Percentiles rank a stretch among this genome's conserved stretches.
Evolutionary conservation across 2,888 invertebrate genomes (phyloP).

Genomic region (Tetramorium bicarinatum): DNA sequence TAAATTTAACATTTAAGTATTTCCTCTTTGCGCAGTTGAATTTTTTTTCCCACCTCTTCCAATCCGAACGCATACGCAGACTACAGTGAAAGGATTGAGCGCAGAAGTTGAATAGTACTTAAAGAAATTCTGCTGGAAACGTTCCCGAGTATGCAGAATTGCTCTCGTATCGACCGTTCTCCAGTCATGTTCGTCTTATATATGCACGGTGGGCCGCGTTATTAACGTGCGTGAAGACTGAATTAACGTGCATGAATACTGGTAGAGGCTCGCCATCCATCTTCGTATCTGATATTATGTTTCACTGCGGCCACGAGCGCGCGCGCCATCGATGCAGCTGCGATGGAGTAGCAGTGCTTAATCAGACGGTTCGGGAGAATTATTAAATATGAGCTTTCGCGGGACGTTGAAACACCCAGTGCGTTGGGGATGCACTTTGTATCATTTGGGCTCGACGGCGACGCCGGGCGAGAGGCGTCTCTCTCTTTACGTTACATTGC

Average conservation of each 20-base stretch:
- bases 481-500: conserved; percentile 46
- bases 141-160: background rate
- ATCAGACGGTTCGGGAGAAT: conserved; percentile 62
- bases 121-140: background rate
- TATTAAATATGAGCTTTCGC: conserved; percentile 61
- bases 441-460: conserved; percentile 54
- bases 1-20: background rate
- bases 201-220: conserved; percentile 33
- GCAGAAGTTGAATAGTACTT: background rate
- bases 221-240: conserved; percentile 59
- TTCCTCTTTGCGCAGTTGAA: background rate
- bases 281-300: conserved; percentile 67
- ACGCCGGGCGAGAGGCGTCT: too few relatives aligned
- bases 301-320: conserved; percentile 44
- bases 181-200: conserved; percentile 41
- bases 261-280: conserved; percentile 51
- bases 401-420: conserved; percentile 15
- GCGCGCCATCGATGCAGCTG: conserved; percentile 57
- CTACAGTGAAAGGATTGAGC: background rate
- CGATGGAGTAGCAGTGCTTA: conserved; percentile 49
- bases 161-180: conserved; percentile 6
- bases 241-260: conserved; percentile 62
- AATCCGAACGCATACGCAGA: background rate
- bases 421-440: background rate
- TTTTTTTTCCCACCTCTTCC: background rate